Conservation (phyloP, 2,888 invertebrate species). For the Heliconius ethilla region DNA sequence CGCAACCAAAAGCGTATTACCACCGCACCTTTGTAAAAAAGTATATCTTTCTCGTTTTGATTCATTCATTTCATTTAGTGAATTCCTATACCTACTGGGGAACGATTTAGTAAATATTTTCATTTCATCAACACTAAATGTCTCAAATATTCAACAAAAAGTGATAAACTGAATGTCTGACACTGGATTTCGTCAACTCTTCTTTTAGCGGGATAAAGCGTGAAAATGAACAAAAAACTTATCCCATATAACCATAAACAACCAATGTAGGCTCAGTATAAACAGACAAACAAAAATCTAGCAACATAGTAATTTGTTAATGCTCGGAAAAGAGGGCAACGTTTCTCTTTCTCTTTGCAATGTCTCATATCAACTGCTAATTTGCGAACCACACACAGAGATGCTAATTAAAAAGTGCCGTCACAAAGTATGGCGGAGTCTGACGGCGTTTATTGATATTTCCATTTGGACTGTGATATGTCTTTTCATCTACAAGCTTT, state of each 20-base stretch:
- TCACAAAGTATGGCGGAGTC: constrained; percentile 69
- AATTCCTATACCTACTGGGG: not conserved
- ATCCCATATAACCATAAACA: not conserved
- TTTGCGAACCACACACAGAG: constrained; percentile 73
- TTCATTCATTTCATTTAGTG: not conserved
- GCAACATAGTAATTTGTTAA: constrained; percentile 61
- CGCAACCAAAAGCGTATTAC: not conserved
- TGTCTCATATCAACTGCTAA: constrained; percentile 75
- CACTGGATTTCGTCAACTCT: not conserved
- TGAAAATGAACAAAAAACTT: not conserved
- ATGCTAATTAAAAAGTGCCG: constrained; percentile 80
- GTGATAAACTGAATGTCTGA: not conserved
- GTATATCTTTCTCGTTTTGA: not conserved
- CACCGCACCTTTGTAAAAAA: not conserved
- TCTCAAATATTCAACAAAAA: not conserved
- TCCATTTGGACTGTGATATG: constrained; percentile 42
- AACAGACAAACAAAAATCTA: constrained; percentile 34
- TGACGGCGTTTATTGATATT: constrained; percentile 46
- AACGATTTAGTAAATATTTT: not conserved
- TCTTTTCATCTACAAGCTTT: constrained; percentile 38
- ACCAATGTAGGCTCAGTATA: constrained; percentile 7
- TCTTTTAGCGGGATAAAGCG: not conserved
- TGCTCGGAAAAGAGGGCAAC: constrained; percentile 55
- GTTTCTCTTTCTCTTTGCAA: constrained; percentile 48
- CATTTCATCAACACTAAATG: not conserved